These are phyloP conservation scores for Heterohyrax brucei DNA, from an alignment of 2,797 vertebrate genomes.

Conservation along the genomic window DNA sequence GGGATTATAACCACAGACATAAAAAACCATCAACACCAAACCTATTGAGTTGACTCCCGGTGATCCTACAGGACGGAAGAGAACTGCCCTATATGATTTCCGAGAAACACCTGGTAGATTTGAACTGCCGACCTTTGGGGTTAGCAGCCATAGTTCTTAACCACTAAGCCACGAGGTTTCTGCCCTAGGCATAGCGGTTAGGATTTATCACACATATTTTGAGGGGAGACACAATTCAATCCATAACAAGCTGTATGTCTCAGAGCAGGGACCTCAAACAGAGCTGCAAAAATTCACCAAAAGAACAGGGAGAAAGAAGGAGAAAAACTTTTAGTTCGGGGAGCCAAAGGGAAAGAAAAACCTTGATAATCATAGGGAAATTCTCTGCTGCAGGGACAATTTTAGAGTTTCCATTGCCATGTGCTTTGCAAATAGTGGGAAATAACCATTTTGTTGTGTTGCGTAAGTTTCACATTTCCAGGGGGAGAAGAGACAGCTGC, in stretches of 20 bases:
- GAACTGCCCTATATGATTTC: too few species aligned
- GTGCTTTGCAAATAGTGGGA: slow-evolving; percentile 38
- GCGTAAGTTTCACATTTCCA: background rate
- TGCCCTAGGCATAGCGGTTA: too few species aligned
- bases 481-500: background rate
- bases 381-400: slow-evolving; percentile 66
- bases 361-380: slow-evolving; percentile 49
- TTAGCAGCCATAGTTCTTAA: too few species aligned
- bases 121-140: too few species aligned
- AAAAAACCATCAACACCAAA: too few species aligned
- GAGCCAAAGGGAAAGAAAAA: background rate
- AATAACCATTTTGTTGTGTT: slow-evolving; percentile 51
- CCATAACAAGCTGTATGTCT: background rate
- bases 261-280: background rate
- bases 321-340: background rate
- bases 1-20: too few species aligned
- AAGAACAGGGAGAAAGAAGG: slow-evolving; percentile 5
- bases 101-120: too few species aligned
- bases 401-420: slow-evolving; percentile 72
- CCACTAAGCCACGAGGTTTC: too few species aligned
- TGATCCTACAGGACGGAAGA: too few species aligned
- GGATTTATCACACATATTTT: too few species aligned
- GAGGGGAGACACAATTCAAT: too few species aligned
- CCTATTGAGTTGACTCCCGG: too few species aligned
- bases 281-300: background rate